Evolutionary conservation across 2,113 vertebrate species (phyloP).

Genomic region (Alosa alosa): DNA sequence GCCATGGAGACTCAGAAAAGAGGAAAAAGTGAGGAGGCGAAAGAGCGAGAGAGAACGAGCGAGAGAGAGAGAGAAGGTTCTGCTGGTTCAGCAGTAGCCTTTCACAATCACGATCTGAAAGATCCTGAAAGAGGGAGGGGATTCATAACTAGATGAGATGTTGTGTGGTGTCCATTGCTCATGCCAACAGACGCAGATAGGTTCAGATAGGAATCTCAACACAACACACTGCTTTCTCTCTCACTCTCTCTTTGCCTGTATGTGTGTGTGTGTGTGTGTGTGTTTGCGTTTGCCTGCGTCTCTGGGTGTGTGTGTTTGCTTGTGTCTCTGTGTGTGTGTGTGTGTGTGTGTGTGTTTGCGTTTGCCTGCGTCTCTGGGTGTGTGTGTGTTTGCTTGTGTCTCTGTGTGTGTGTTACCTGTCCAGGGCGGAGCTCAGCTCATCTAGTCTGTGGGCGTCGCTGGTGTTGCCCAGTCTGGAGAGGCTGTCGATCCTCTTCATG

Average conservation of each 20-base stretch:
- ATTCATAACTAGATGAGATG: neutral
- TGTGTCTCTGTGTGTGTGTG: neutral
- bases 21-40: neutral
- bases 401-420: slow-evolving; percentile 75
- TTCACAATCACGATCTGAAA: neutral
- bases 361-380: too few species aligned
- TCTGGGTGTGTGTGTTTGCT: neutral
- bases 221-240: neutral
- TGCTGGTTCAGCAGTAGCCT: slow-evolving; percentile 3
- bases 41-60: neutral
- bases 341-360: neutral
- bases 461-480: slow-evolving; percentile 85
- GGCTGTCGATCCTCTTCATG: slow-evolving; percentile 85
- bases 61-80: neutral
- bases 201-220: neutral
- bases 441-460: slow-evolving; percentile 79
- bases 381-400: neutral
- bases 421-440: slow-evolving; percentile 72
- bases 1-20: slow-evolving; percentile 6
- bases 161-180: neutral
- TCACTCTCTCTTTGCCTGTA: neutral
- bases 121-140: neutral
- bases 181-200: neutral
- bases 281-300: too few species aligned
- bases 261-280: too few species aligned